These are phyloP conservation scores for Phymastichus coffea DNA, from an alignment of 1,140 invertebrate genomes.

Conservation along the genomic window DNA sequence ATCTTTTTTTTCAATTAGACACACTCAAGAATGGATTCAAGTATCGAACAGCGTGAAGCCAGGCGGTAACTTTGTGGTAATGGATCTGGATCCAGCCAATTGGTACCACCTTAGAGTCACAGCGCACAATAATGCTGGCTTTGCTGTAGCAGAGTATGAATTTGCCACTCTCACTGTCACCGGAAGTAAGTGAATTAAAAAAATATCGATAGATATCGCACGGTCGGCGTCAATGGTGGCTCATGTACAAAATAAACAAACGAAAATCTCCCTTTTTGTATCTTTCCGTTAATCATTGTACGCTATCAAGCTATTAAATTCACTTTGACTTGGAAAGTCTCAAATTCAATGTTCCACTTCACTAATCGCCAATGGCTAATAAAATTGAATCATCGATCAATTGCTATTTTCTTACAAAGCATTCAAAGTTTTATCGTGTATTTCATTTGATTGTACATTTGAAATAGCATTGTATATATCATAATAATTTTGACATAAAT, in stretches of 20 bases:
- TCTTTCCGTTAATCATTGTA: too few species aligned
- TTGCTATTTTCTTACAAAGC: too few species aligned
- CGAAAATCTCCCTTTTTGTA: too few species aligned
- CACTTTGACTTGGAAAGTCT: too few species aligned
- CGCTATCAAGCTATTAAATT: too few species aligned
- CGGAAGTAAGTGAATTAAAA: constrained; percentile 70
- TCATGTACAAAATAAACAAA: neutral
- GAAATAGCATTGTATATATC: too few species aligned
- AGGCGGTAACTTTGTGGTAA: constrained; percentile 84
- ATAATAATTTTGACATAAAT: too few species aligned
- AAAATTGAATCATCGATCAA: too few species aligned
- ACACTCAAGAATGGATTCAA: constrained; percentile 85
- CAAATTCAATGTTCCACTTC: too few species aligned
- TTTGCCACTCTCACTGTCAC: constrained; percentile 92
- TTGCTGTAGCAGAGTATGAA: constrained; percentile 90
- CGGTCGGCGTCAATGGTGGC: constrained; percentile 54
- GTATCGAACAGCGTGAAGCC: constrained; percentile 91
- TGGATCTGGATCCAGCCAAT: constrained; percentile 87
- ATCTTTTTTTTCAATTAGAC: constrained; percentile 55
- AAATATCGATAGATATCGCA: constrained; percentile 29
- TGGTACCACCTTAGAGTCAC: constrained; percentile 91
- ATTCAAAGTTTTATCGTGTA: too few species aligned
- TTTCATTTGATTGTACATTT: too few species aligned
- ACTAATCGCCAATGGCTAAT: too few species aligned
- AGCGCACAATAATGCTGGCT: constrained; percentile 94